Evolutionary conservation across 2,113 vertebrate genomes (phyloP).

Genomic region (Apteryx owenii): DNA sequence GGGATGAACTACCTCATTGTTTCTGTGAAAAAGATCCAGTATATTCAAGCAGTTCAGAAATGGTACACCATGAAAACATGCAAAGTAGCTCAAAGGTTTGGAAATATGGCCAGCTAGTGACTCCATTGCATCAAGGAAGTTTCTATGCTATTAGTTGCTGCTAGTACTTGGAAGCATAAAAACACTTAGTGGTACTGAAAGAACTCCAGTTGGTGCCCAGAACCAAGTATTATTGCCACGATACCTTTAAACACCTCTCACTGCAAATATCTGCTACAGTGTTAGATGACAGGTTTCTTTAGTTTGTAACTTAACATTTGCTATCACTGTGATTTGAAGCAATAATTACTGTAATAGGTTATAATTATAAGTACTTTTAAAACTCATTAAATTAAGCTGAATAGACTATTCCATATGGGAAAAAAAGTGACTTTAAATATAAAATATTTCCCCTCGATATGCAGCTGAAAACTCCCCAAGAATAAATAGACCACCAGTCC

Average conservation of each 20-base stretch:
- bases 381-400: conserved; percentile 26
- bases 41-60: not conserved
- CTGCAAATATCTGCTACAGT: not conserved
- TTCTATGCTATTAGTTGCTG: fast-evolving
- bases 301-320: not conserved
- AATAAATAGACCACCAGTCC: not conserved
- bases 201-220: not conserved
- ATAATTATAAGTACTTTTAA: conserved; percentile 32
- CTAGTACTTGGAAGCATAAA: not conserved
- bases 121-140: fast-evolving
- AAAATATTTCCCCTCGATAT: not conserved
- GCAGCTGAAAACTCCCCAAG: not conserved
- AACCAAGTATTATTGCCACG: not conserved
- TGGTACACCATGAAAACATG: not conserved
- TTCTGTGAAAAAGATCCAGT: not conserved
- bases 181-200: not conserved
- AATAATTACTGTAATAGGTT: conserved; percentile 24
- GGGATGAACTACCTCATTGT: conserved; percentile 39
- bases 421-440: not conserved
- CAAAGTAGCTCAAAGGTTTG: not conserved
- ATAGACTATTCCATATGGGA: not conserved
- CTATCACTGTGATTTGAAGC: not conserved
- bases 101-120: not conserved
- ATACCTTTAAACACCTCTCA: not conserved
- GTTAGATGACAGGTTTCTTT: not conserved